Base-by-base conservation (phyloP, 2,797 vertebrate species). In the Ctenopoma kingsleyae region DNA sequence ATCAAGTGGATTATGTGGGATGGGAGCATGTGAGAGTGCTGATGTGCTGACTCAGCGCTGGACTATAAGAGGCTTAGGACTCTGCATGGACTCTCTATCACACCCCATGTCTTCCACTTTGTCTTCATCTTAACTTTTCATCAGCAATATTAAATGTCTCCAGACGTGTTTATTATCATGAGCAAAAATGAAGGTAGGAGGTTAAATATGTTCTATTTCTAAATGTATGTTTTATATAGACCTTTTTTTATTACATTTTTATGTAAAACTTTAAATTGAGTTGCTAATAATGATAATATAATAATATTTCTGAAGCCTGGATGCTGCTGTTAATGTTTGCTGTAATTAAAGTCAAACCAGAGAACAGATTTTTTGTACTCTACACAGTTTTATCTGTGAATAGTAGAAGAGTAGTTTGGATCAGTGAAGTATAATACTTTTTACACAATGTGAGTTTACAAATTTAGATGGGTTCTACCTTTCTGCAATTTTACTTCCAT, bases 31-130 rank as follows among this genome's bases (percentile, higher is more conserved):
- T 48, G 63, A 55, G 47, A 54, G 61, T 66, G 35, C 54, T 35
- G 61, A 75, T 67, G 68, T 75, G 73, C 78, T 80, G 63, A 71
- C 61, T 87, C 78, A 84, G 82, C 58, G 2, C 67, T 67, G 35
- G 67, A 13, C 41, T 81, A 78, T 88, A 89, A 89, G 89, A 85
- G 66, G 89, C 87, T 90, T 60, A 75, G 41, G 46, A 35, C 16
- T 5, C 9, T 15, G 47, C 54, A 58, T 68, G 46, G 41, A 56
- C 30, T 67, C 35, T 48, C 35, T 48, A 36, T 51, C 25, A 20
- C 17, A 44, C 10, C 3, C 22, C 50, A 22, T 49, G 12, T 62
- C 23, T 43, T 23, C 16, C 5, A 16, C 15, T 36, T 7, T 2
- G 4, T 32, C 25, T 68, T 20, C 30, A 17, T 47, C 22, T 38